Conservation (phyloP, 2,888 invertebrate species). For the Drosophila anceps region DNA sequence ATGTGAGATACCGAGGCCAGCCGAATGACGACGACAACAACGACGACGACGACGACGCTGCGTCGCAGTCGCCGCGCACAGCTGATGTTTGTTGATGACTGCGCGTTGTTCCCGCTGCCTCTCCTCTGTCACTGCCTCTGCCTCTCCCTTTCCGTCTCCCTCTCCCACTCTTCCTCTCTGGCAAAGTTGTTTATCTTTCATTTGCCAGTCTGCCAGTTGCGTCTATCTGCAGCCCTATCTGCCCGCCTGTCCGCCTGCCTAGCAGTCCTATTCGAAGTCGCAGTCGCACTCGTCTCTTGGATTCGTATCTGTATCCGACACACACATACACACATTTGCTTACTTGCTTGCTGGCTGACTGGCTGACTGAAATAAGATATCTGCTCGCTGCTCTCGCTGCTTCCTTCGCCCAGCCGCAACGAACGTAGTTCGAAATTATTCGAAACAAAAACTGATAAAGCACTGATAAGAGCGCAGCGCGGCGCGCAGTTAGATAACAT, state of each 20-base stretch:
- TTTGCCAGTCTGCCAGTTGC: slow-evolving; percentile 73
- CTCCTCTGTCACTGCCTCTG: neutral
- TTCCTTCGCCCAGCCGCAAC: slow-evolving; percentile 59
- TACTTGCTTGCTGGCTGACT: slow-evolving; percentile 49
- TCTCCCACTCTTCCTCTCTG: slow-evolving; percentile 1
- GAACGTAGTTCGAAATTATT: slow-evolving; percentile 74
- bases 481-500: slow-evolving; percentile 84
- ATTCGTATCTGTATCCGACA: slow-evolving; percentile 69
- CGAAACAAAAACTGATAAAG: slow-evolving; percentile 84
- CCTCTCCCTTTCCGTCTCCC: neutral
- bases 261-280: slow-evolving; percentile 34
- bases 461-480: slow-evolving; percentile 83
- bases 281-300: slow-evolving; percentile 45
- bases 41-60: slow-evolving; percentile 29
- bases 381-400: slow-evolving; percentile 51
- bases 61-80: slow-evolving; percentile 54
- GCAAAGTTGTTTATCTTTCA: slow-evolving; percentile 79
- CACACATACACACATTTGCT: slow-evolving; percentile 19
- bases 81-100: slow-evolving; percentile 77
- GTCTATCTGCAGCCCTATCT: slow-evolving; percentile 59
- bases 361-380: slow-evolving; percentile 81
- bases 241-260: slow-evolving; percentile 31
- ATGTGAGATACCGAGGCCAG: slow-evolving; percentile 72
- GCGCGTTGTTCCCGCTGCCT: slow-evolving; percentile 16
- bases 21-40: slow-evolving; percentile 59